Conservation (phyloP, 2,113 vertebrate genomes). For the Ailurus styani region DNA sequence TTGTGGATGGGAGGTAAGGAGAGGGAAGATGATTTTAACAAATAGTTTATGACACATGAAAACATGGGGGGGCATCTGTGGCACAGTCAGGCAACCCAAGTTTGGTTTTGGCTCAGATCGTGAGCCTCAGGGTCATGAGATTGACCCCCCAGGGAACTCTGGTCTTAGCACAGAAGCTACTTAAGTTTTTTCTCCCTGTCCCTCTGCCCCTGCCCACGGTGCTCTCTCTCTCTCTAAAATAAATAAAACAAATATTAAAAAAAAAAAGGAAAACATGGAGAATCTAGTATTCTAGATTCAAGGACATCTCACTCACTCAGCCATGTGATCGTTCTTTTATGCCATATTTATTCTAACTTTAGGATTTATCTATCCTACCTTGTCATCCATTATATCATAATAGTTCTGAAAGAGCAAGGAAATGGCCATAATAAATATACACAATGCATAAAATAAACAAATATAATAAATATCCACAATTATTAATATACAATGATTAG, state of each 20-base stretch:
- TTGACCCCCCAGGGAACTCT: not conserved
- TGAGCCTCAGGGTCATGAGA: not conserved
- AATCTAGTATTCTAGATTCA: not conserved
- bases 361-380: not conserved
- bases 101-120: not conserved
- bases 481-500: not conserved
- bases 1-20: accelerated
- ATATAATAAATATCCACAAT: not conserved
- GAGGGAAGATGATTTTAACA: not conserved
- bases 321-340: not conserved
- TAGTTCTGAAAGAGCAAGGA: not conserved
- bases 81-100: not conserved
- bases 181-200: not conserved
- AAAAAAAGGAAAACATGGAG: not conserved
- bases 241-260: not conserved
- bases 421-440: not conserved
- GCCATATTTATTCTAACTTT: not conserved
- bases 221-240: not conserved
- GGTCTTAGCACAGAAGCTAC: not conserved
- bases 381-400: not conserved
- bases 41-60: not conserved
- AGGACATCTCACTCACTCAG: accelerated
- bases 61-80: not conserved
- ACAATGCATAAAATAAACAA: not conserved
- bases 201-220: not conserved